phyloP scores from a whole-genome alignment of 2,888 invertebrate species.

The Tenthredo notha region DNA sequence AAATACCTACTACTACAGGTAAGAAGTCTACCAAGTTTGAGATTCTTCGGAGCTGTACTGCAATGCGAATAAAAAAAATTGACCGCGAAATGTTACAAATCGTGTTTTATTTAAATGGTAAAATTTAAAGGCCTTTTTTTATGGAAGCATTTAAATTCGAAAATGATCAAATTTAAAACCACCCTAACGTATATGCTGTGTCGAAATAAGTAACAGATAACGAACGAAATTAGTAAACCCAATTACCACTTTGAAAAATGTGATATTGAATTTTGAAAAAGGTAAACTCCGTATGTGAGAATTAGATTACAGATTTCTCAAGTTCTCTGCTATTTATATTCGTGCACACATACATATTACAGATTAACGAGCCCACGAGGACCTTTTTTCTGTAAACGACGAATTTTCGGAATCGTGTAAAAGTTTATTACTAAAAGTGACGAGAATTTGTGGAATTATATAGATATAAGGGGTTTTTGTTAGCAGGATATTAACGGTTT shows the following conservation, averaged over 20 bases:
- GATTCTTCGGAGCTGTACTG: too few species aligned
- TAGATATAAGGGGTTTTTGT: neutral
- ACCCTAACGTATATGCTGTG: neutral
- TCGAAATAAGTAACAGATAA: neutral
- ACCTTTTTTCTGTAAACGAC: neutral
- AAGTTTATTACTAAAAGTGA: neutral
- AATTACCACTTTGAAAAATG: neutral
- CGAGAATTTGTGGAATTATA: neutral
- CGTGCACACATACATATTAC: neutral
- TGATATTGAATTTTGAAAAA: neutral
- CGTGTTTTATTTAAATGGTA: too few species aligned
- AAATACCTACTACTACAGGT: too few species aligned
- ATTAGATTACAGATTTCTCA: neutral
- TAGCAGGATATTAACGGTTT: neutral
- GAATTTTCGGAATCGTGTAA: neutral
- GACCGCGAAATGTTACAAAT: too few species aligned
- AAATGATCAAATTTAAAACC: neutral
- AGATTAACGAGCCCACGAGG: constrained; percentile 17
- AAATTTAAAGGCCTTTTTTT: too few species aligned
- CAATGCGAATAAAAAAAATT: too few species aligned
- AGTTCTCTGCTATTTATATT: neutral
- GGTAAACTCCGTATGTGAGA: neutral
- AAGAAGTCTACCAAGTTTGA: too few species aligned
- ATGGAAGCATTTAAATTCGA: too few species aligned
- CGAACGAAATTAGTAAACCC: neutral